Evolutionary conservation across 1,140 invertebrate species (phyloP), one percentile per base, ranked within the genome.

Genomic region (Sesamia nonagrioides): DNA sequence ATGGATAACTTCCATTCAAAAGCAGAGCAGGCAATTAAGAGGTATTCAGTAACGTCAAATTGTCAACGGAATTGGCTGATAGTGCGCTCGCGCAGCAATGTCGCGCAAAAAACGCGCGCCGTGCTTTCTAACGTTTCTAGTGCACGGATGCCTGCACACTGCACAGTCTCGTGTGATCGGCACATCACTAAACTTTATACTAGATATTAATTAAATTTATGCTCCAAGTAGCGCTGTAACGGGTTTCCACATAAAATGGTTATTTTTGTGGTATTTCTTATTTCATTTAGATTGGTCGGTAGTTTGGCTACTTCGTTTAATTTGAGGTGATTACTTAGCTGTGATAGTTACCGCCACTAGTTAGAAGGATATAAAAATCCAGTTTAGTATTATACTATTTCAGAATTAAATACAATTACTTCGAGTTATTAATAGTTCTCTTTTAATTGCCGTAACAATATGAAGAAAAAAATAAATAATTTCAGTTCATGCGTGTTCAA

Each of bases 101-200:
- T 76, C 79, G 45, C 21, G 73, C 58, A 75, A 75, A 86, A 89
- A 91, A 89, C 84, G 85, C 84, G 56, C 71, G 76, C 78, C 63
- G 79, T 79, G 82, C 89, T 91, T 89, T 89, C 88, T 85, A 88
- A 37, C 84, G 85, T 88, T 87, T 88, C 78, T 83, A 81, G 56
- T 71, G 68, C 84, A 82, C 86, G 89, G 86, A 86, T 87, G 86
- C 89, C 76, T 86, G 86, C 79, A 52, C 71, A 58, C 76, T 86
- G 86, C 79, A 52, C 71, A 58, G 74, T 58, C 74, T 69, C 82
- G 78, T 75, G 86, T 60, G 71, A 63, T 50, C 42, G 58, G 42
- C 11, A 75, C 73, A 75, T 75, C 73, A 75, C 58, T 63, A 75
- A 75, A 75, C 56, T 75, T 75, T 68, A 68, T 68, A 58, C 37